Percentiles rank a stretch among this genome's conserved stretches.
These are phyloP conservation scores for Vulpes ferrilata DNA, from an alignment of 2,113 vertebrate species.

Conservation along the genomic window DNA sequence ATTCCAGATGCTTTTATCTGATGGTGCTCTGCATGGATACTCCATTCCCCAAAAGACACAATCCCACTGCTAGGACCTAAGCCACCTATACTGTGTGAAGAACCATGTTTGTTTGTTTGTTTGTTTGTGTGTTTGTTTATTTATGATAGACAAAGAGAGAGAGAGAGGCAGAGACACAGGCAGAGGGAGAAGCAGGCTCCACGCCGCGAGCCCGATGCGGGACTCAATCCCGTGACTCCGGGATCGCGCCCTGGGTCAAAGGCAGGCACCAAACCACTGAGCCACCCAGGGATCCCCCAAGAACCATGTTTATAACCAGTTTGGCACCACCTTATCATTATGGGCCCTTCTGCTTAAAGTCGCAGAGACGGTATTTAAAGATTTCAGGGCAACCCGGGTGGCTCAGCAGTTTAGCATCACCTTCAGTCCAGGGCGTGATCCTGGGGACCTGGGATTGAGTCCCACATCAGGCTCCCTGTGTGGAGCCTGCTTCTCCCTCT, in stretches of 20 bases:
- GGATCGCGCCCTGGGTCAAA: too few relatives aligned
- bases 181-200: too few relatives aligned
- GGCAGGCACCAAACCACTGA: too few relatives aligned
- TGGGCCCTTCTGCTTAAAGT: not conserved
- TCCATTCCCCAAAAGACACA: not conserved
- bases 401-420: too few relatives aligned
- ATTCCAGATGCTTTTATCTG: not conserved
- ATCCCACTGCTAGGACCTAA: not conserved
- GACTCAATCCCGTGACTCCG: too few relatives aligned
- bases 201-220: rapidly evolving
- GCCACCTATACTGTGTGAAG: not conserved
- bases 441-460: too few relatives aligned
- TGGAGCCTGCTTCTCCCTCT: too few relatives aligned
- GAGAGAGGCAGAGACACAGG: too few relatives aligned
- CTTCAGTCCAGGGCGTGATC: too few relatives aligned
- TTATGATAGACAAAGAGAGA: too few relatives aligned
- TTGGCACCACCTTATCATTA: not conserved
- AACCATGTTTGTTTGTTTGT: not conserved
- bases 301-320: not conserved
- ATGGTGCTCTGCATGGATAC: not conserved
- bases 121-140: too few relatives aligned
- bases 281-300: not conserved
- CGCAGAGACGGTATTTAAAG: not conserved
- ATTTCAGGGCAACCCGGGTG: not conserved
- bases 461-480: too few relatives aligned